Base-by-base conservation (phyloP, 1,140 invertebrate species). In the Diprion similis region DNA sequence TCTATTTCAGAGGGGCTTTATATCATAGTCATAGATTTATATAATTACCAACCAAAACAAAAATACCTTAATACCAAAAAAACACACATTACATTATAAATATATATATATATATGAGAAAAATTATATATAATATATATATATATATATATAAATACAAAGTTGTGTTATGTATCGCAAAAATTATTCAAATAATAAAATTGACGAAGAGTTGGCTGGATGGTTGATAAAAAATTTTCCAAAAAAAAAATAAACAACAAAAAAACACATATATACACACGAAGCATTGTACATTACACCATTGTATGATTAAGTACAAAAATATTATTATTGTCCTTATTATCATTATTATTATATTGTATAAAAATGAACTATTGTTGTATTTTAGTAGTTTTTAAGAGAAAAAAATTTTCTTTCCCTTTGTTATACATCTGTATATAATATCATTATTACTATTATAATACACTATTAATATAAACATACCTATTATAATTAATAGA, bases 361-460 rank as follows among this genome's bases (percentile, higher is more conserved):
- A 76, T 76, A 74, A 76, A 78, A 71, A 71, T 15, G 73, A 17
- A 71, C 71, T 75, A 77, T 73, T 77, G 78, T 79, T 78, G 71
- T 79, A 68, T 46, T 70, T 66, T 76, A 72, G 51, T 47, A 72
- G 51, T 74, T 71, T 71, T 19, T 67, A 67, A 59, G 59, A 71
- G 70, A 59, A 15, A 15, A 51, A 2, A 59, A 59, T 59, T 59
- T 59, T 59, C n/a, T 59, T 76, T 84, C 82, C 24, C 24, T 86
- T 85, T 85, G 84, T 87, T 85, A 85, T 82, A 79, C 84, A 87
- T 87, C 81, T 88, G 87, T 88, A 87, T 86, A 88, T 88, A 88
- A 78, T 82, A 83, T 82, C 84, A 85, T 83, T 82, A 87, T 82
- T 87, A 87, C 24, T 37, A 37, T 37, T 37, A 37, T 37, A 37